A percentile compares a stretch with the other conserved stretches of the same genome.
phyloP scores from a whole-genome alignment of 1,140 invertebrate species.

The Eupristina koningsbergeri region DNA sequence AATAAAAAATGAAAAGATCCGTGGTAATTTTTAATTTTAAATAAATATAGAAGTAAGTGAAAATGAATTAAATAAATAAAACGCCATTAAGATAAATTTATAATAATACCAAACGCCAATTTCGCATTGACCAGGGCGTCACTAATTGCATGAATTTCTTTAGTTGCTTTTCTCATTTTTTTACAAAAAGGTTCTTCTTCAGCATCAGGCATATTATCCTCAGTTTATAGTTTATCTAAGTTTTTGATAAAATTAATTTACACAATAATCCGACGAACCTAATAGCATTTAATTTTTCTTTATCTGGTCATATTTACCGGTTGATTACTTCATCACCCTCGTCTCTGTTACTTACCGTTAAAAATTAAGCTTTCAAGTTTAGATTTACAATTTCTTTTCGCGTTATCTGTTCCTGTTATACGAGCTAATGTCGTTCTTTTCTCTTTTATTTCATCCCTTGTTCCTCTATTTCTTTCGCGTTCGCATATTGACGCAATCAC shows the following conservation, averaged over 20 bases:
- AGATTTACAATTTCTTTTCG: background rate
- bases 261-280: background rate
- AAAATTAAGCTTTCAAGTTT: background rate
- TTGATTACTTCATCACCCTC: constrained; percentile 12
- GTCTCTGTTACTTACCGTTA: background rate
- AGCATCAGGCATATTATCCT: constrained; percentile 61
- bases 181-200: constrained; percentile 70
- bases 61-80: background rate
- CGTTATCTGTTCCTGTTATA: background rate
- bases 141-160: constrained; percentile 83
- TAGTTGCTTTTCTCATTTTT: constrained; percentile 82
- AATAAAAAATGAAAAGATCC: background rate
- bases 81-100: background rate
- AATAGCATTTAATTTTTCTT: background rate
- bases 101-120: constrained; percentile 80
- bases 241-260: background rate
- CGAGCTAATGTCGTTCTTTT: constrained; percentile 23
- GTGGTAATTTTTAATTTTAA: too few species aligned
- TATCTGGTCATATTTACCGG: constrained; percentile 41
- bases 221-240: background rate
- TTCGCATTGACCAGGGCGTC: constrained; percentile 87
- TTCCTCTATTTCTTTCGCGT: background rate
- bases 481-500: constrained; percentile 55
- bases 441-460: constrained; percentile 1
- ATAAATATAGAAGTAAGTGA: background rate